Percentiles rank a stretch among this genome's conserved stretches.
Conservation (phyloP, 1,140 invertebrate genomes). For the Pissodes strobi region DNA sequence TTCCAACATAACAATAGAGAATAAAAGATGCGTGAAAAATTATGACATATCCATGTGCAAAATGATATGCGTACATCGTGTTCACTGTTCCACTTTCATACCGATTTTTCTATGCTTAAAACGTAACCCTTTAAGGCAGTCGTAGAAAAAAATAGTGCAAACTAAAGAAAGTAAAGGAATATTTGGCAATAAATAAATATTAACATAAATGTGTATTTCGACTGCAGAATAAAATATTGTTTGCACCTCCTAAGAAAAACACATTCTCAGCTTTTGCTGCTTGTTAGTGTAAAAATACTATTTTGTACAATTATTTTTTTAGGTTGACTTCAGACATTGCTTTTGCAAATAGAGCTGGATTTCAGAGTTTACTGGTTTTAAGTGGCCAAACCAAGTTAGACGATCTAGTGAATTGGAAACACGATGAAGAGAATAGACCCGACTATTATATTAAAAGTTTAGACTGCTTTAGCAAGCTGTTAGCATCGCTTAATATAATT, state of each 20-base stretch:
- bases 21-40: too few relatives aligned
- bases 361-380: slow-evolving; percentile 27
- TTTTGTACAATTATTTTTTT: background rate
- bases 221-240: background rate
- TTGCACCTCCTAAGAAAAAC: background rate
- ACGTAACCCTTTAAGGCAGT: too few relatives aligned
- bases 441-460: slow-evolving; percentile 29
- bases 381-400: slow-evolving; percentile 29
- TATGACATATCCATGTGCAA: too few relatives aligned
- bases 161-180: too few relatives aligned
- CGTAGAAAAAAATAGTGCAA: too few relatives aligned
- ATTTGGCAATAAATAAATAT: too few relatives aligned
- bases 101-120: too few relatives aligned
- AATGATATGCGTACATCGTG: too few relatives aligned
- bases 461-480: slow-evolving; percentile 8
- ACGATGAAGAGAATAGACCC: slow-evolving; percentile 16
- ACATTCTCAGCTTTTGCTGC: background rate
- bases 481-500: background rate
- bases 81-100: too few relatives aligned
- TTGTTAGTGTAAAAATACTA: background rate
- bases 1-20: too few relatives aligned
- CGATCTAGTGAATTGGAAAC: slow-evolving; percentile 28
- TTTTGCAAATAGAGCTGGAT: slow-evolving; percentile 23
- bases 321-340: slow-evolving; percentile 26
- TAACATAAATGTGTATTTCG: too few relatives aligned